Evolutionary conservation across 2,797 vertebrate genomes (phyloP).

Genomic region (Falco columbarius): DNA sequence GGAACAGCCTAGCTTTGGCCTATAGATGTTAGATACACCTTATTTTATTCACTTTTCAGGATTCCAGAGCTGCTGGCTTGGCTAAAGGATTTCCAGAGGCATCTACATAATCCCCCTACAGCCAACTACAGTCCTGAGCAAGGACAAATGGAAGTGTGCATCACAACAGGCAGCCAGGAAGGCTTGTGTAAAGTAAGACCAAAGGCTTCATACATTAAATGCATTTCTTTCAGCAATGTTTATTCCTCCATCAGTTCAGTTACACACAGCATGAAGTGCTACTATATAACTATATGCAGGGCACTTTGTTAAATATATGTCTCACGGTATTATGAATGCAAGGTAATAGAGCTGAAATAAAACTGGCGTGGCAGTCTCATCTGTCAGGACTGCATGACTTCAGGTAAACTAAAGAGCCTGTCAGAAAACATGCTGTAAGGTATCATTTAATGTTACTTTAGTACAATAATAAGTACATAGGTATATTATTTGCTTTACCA

Average conservation of each 20-base stretch:
- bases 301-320: not conserved
- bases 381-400: not conserved
- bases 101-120: conserved; percentile 88
- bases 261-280: not conserved
- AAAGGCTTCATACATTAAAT: not conserved
- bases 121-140: conserved; percentile 75
- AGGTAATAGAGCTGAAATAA: not conserved
- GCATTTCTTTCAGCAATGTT: not conserved
- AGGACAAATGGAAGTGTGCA: conserved; percentile 91
- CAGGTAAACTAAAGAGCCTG: not conserved
- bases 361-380: not conserved
- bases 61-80: conserved; percentile 91
- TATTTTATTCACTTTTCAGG: conserved; percentile 72
- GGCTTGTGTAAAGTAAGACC: conserved; percentile 90
- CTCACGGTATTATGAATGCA: not conserved
- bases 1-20: not conserved
- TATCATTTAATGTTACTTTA: not conserved
- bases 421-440: not conserved
- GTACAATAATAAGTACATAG: not conserved
- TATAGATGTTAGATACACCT: not conserved
- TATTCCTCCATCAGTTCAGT: not conserved
- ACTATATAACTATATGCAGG: not conserved
- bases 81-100: conserved; percentile 89
- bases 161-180: conserved; percentile 93
- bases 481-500: not conserved